Base-by-base conservation (phyloP, 2,888 invertebrate genomes). In the Cheilosia grossa region DNA sequence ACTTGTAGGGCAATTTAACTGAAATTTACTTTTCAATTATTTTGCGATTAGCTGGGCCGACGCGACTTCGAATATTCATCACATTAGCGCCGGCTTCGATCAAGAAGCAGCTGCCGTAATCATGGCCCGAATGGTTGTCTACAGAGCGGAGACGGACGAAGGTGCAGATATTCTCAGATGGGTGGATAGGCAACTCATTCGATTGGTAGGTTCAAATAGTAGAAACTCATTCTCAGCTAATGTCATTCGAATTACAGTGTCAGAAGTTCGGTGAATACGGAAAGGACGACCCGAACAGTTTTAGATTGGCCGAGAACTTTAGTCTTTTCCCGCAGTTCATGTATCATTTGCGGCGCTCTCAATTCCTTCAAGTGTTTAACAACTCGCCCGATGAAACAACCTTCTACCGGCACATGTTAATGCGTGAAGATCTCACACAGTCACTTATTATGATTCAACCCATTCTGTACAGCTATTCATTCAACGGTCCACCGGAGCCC, bases 361-460 rank as follows among this genome's bases (percentile, higher is more conserved):
- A 99, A 93, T 99, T 99, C 93, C 94, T 99, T 87, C 99, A 99
- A 94, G 99, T 99, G 56, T 99, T 99, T 93, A 99, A 99, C 93
- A 99, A 99, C 93, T 99, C 98, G 49, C 99, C 99, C 0, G 99
- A 99, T 92, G 99, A 99, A 93, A 99, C 99, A 15, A 98, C 98
- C 24, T 99, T 98, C 93, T 99, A 99, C 91, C 96, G 98, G 88
- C 99, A 99, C 92, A 98, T 98, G 96, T 93, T 99, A 89, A 97
- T 98, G 96, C 95, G 98, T 69, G 99, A 99, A 92, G 98, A 99
- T 92, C 94, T 99, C 88, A 97, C 98, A 0, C 99, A 99, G 93
- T 98, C 98, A 15, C 93, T 99, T 88, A 98, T 99, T 89, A 99
- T 99, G 99, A 98, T 99, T 89, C 99, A 99, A 93, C 99, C 99